phyloP scores from a whole-genome alignment of 2,113 vertebrate species.

The Sapajus apella region DNA sequence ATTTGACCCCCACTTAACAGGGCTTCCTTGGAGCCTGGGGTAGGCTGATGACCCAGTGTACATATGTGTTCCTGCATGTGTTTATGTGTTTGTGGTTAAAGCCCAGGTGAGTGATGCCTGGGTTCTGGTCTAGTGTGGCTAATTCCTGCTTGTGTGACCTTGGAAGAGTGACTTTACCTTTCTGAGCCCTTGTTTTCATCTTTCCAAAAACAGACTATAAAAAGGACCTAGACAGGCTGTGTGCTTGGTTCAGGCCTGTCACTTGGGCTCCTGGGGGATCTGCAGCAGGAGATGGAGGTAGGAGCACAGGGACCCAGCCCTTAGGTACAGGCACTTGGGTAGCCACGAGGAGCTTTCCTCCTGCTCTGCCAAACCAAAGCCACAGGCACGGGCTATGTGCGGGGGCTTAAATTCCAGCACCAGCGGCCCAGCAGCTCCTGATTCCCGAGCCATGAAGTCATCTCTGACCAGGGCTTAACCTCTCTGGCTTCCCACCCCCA shows the following conservation, averaged over 20 bases:
- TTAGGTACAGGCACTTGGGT: background rate
- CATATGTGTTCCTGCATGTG: accelerated
- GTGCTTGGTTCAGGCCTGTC: background rate
- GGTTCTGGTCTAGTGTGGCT: background rate
- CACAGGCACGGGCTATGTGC: conserved; percentile 41
- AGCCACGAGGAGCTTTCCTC: background rate
- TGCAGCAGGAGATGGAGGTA: background rate
- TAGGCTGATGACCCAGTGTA: background rate
- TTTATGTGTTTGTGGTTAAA: background rate
- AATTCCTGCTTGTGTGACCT: background rate
- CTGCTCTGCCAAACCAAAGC: conserved; percentile 57
- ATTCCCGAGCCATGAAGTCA: conserved; percentile 78
- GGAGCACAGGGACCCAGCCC: background rate
- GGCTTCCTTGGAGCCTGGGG: background rate
- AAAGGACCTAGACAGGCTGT: background rate
- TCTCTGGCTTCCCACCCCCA: conserved; percentile 39
- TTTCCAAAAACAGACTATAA: background rate
- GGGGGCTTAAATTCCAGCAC: conserved; percentile 71
- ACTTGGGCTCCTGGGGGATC: background rate
- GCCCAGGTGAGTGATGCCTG: background rate
- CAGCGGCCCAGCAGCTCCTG: conserved; percentile 47
- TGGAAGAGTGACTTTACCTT: background rate
- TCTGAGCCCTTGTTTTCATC: background rate
- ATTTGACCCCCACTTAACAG: background rate
- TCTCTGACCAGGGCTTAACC: conserved; percentile 56